phyloP scores from a whole-genome alignment of 1,140 invertebrate genomes.

The Procambarus virginalis region DNA sequence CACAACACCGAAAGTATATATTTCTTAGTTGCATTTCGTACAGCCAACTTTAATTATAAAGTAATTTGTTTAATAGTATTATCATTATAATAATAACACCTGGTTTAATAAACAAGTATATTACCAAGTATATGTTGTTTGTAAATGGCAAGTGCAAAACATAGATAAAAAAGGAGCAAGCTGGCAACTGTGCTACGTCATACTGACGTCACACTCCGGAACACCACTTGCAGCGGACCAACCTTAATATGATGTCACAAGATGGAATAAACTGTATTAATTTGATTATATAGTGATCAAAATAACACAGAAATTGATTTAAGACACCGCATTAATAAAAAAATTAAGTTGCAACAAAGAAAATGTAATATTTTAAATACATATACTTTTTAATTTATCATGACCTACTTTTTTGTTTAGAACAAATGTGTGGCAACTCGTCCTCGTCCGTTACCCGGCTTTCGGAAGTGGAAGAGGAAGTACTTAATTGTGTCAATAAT shows the following conservation, averaged over 20 bases:
- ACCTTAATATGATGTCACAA: not conserved
- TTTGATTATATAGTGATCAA: not conserved
- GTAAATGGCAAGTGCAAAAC: not conserved
- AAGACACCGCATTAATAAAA: too few relatives aligned
- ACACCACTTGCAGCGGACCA: not conserved
- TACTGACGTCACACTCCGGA: not conserved
- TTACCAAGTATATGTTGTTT: too few relatives aligned
- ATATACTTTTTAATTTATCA: too few relatives aligned
- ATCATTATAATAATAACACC: not conserved
- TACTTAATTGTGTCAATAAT: not conserved
- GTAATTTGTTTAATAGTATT: too few relatives aligned
- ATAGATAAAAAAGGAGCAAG: not conserved
- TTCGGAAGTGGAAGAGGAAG: not conserved
- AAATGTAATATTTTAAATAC: too few relatives aligned
- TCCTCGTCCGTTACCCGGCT: not conserved
- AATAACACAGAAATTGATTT: not conserved
- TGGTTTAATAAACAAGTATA: not conserved
- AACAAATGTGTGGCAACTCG: not conserved
- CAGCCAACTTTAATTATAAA: too few relatives aligned
- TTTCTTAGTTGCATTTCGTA: not conserved
- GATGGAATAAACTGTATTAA: not conserved
- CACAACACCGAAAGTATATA: not conserved
- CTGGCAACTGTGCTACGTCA: not conserved
- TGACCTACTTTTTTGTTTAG: not conserved
- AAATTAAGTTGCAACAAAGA: too few relatives aligned